Conservation (phyloP, 2,888 invertebrate species). For the Yponomeuta malinellus region DNA sequence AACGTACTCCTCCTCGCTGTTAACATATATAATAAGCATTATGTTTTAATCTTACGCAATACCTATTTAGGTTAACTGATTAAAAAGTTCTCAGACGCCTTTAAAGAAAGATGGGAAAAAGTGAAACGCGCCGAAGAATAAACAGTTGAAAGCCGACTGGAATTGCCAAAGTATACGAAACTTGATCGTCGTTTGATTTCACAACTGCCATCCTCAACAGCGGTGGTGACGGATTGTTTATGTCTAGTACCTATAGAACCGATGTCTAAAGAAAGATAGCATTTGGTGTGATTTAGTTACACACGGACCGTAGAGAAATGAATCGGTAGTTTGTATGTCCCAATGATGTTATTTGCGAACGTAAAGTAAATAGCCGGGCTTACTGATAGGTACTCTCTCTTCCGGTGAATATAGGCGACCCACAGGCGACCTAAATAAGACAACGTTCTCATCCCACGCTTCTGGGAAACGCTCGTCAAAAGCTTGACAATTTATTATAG, state of each 20-base stretch:
- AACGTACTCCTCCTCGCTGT: background rate
- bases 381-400: constrained; percentile 27
- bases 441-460: constrained; percentile 46
- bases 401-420: constrained; percentile 44
- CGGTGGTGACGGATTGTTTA: background rate
- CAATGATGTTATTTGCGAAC: constrained; percentile 27
- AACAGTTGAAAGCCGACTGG: constrained; percentile 42
- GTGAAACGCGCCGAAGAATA: constrained; percentile 46
- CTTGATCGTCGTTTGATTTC: constrained; percentile 35
- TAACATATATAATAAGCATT: background rate
- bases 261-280: background rate
- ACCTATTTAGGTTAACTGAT: background rate
- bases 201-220: constrained; percentile 25
- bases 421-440: constrained; percentile 47
- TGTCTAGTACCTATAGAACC: background rate
- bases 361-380: constrained; percentile 26
- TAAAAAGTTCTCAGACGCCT: background rate
- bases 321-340: constrained; percentile 20
- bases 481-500: constrained; percentile 34
- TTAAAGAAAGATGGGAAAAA: constrained; percentile 33
- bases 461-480: constrained; percentile 55
- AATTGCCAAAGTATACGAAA: constrained; percentile 25
- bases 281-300: background rate
- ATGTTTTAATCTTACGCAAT: background rate
- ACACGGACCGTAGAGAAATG: background rate